Evolutionary conservation across 2,888 invertebrate species (phyloP).

Genomic region (Oscheius sp.): DNA sequence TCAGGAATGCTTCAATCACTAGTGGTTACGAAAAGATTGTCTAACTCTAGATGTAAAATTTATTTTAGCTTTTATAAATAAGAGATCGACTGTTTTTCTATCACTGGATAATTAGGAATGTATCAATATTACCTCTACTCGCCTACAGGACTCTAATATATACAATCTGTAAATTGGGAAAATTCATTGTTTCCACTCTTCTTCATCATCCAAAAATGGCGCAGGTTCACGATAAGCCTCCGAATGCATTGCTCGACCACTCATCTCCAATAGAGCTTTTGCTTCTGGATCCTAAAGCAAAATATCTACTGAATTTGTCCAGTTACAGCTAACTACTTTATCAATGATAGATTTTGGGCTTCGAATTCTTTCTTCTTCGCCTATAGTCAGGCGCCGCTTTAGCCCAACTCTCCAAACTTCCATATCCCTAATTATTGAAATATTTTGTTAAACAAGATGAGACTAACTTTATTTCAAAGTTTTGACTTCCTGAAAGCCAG

Average conservation of each 20-base stretch:
- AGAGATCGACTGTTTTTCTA: constrained; percentile 5
- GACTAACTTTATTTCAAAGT: constrained; percentile 42
- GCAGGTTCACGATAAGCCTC: constrained; percentile 78
- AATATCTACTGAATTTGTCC: neutral
- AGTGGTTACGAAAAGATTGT: constrained; percentile 51
- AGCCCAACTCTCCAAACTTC: constrained; percentile 56
- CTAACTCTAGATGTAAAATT: constrained; percentile 7
- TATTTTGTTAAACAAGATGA: neutral
- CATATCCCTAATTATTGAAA: constrained; percentile 23
- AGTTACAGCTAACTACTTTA: constrained; percentile 37
- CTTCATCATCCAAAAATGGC: constrained; percentile 45
- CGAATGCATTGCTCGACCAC: constrained; percentile 83
- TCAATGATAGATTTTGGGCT: constrained; percentile 50
- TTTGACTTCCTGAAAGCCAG: constrained; percentile 41
- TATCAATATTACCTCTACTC: neutral
- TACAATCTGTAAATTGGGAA: neutral
- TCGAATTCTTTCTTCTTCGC: constrained; percentile 36
- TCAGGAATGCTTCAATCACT: constrained; percentile 62
- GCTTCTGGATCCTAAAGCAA: constrained; percentile 78
- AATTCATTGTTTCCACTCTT: constrained; percentile 9
- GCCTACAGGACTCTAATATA: neutral
- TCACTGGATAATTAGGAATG: neutral
- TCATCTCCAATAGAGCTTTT: constrained; percentile 84
- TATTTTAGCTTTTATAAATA: constrained; percentile 14
- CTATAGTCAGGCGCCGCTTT: constrained; percentile 43